A percentile compares a stretch with the other conserved stretches of the same genome.
phyloP scores from a whole-genome alignment of 92 coral and sea anemone genomes.

The Porites rus region DNA sequence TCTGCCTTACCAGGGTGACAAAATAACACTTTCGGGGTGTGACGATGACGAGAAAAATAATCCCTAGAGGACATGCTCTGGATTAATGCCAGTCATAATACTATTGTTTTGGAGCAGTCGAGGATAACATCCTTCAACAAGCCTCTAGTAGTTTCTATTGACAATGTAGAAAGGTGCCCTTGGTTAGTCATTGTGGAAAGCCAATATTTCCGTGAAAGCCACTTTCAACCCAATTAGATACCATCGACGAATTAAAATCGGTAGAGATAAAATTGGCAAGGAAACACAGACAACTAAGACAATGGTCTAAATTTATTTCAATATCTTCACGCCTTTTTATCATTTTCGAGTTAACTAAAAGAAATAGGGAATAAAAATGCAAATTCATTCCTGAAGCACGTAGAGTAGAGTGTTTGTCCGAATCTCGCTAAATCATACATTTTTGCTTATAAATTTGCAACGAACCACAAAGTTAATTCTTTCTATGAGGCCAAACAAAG shows the following conservation, averaged over 20 bases:
- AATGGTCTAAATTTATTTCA: constrained; percentile 17
- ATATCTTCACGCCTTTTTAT: neutral
- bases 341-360: neutral
- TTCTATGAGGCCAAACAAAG: neutral
- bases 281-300: constrained; percentile 21
- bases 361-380: neutral
- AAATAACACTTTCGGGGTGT: constrained; percentile 35
- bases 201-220: constrained; percentile 31
- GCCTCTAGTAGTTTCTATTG: neutral
- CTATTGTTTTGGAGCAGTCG: constrained; percentile 26
- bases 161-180: constrained; percentile 8
- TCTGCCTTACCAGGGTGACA: constrained; percentile 12
- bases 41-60: neutral
- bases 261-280: constrained; percentile 15
- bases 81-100: constrained; percentile 6
- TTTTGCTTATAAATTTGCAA: neutral
- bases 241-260: constrained; percentile 19
- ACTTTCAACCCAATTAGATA: constrained; percentile 22
- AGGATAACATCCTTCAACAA: constrained; percentile 4
- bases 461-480: neutral
- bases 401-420: no score
- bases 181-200: constrained; percentile 14
- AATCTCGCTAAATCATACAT: neutral
- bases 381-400: constrained; percentile 7
- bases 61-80: neutral